Evolutionary conservation across 2,113 vertebrate species (phyloP), one percentile per base, ranked within the genome.

Genomic region (Anguilla japonica): DNA sequence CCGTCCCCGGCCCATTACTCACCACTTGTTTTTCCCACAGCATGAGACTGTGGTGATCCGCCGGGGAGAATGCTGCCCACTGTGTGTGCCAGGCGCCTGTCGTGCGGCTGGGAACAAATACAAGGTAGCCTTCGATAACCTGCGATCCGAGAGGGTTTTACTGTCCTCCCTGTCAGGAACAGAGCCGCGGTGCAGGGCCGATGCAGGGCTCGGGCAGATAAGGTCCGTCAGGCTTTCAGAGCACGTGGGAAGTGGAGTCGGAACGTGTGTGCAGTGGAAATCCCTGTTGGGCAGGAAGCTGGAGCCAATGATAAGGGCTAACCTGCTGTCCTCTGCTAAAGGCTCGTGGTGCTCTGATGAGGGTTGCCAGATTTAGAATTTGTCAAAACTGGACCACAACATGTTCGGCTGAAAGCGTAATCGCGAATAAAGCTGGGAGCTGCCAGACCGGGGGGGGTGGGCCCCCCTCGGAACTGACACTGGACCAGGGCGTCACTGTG

Each of bases 21-120:
- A 22, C 22, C 26, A 5, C 75, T 56, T 57, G 79, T 29, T 86
- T 82, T 85, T 50, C 89, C 0, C 84, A 87, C 92, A 99, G 98
- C 94, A 95, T 89, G 96, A 99, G 94, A 94, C 94, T 57, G 3
- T 96, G 87, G 91, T 96, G 89, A 95, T 96, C 79, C 87, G 93
- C 82, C 94, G 96, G 34, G 97, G 97, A 41, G 95, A 93, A 15
- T 99, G 98, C 90, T 99, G 98, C 85, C 98, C 98, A 0, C 93
- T 94, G 86, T 99, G 98, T 83, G 92, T 95, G 86, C 95, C 95
- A 8, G 94, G 95, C 86, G 91, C 96, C 79, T 99, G 98, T 93
- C 92, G 90, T 0, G 94, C 94, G 13, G 93, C 94, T 3, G 97
- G 96, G 87, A 95, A 91, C 83, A 92, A 90, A 0, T 95, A 96